A percentile compares a stretch with the other conserved stretches of the same genome.
Evolutionary conservation across 2,797 vertebrate genomes (phyloP).

Genomic region (Melopsittacus undulatus): DNA sequence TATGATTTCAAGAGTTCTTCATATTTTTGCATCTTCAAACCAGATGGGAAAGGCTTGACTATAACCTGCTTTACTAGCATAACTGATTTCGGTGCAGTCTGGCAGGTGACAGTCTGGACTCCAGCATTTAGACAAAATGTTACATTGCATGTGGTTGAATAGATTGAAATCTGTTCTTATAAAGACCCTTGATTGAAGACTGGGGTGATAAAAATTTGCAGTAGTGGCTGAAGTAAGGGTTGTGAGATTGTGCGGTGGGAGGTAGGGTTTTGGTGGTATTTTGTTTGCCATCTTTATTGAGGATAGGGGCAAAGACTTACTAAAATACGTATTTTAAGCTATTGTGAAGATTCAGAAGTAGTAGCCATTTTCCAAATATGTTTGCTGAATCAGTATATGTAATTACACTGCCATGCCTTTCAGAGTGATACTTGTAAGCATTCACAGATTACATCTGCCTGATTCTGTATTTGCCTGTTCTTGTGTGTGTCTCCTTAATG

Average conservation of each 20-base stretch:
- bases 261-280: neutral
- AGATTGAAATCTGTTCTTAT: neutral
- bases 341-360: neutral
- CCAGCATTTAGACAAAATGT: neutral
- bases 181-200: neutral
- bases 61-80: neutral
- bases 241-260: neutral
- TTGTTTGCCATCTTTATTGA: neutral
- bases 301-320: neutral
- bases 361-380: neutral
- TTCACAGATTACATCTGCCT: neutral
- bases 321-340: neutral
- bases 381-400: neutral
- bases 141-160: neutral
- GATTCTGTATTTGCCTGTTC: accelerated
- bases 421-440: neutral
- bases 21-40: neutral
- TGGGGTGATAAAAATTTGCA: neutral
- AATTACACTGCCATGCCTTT: neutral
- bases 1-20: neutral
- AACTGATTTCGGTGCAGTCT: neutral
- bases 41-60: neutral
- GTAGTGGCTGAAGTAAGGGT: neutral
- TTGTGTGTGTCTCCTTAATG: neutral
- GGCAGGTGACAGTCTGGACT: neutral